Evolutionary conservation across 2,113 vertebrate species (phyloP), one percentile per base, ranked within the genome.

Genomic region (Platycercus adscitus): DNA sequence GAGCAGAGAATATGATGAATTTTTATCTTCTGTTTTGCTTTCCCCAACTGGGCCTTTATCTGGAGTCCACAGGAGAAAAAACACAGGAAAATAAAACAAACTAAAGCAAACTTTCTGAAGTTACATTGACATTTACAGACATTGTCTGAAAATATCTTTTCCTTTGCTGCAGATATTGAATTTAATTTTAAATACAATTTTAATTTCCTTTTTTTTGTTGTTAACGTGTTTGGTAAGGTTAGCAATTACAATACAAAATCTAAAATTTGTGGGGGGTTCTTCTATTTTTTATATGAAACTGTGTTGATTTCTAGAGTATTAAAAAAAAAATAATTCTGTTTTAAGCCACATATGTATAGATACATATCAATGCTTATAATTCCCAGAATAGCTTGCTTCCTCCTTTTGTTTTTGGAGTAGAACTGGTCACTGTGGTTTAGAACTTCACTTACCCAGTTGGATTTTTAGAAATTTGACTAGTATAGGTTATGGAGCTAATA

Each of bases 261-360:
- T 26, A 41, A 56, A 66, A 49, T 10, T 31, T 17, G 4, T 16
- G 5, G 0, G 0, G 5, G 23, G 56, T 58, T 58, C n/a, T 33
- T 33, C 0, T 52, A 41, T 43, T 52, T 88, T 64, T 24, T 63
- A 29, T 52, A n/a, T 10, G 3, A 65, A 29, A 7, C 2, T 53
- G 4, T 53, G 7, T 31, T 44, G 7, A 39, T 44, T 81, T 88
- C 41, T 18, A 61, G 58, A 72, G 11, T 49, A 1, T 9, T 85
- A 77, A 71, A 75, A 68, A 41, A 0, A 41, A 0, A 8, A 23
- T 2, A 15, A 24, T 33, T 65, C 19, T 49, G 4, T 55, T 72
- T 12, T 37, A 82, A 73, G 0, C 4, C 28, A 73, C 13, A 21
- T 72, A 41, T 60, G 7, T 49, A 28, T 35, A 33, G 35, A 49